Conservation (phyloP, 53 echinoderm and acorn worm genomes). For the Paracentrotus lividus region DNA sequence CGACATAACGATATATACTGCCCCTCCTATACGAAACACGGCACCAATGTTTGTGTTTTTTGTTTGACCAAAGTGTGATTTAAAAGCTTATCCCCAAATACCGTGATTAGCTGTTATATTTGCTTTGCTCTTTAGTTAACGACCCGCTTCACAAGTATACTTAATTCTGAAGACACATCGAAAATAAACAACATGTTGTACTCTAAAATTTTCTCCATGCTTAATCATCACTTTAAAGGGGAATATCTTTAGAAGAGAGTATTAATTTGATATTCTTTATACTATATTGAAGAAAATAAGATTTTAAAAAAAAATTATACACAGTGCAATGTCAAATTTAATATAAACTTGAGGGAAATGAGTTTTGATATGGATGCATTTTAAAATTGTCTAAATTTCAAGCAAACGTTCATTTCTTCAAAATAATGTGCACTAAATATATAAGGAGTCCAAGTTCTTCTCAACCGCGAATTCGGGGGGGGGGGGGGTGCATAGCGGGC, state of each 20-base stretch:
- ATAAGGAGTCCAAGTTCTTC: no score
- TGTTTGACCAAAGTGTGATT: constrained; percentile 23
- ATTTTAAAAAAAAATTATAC: no score
- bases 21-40: background rate
- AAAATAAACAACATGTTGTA: background rate
- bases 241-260: background rate
- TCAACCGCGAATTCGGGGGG: no score
- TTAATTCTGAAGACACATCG: background rate
- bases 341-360: no score
- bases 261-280: no score
- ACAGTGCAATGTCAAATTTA: no score
- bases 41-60: constrained; percentile 19
- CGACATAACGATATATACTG: background rate
- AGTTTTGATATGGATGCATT: no score
- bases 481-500: no score
- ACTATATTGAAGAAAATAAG: no score
- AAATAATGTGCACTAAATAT: no score
- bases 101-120: background rate
- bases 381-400: no score
- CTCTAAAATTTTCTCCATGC: background rate
- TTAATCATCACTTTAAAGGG: constrained; percentile 7
- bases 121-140: background rate
- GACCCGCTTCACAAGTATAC: background rate
- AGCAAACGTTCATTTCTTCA: no score
- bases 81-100: constrained; percentile 35